A percentile compares a stretch with the other conserved stretches of the same genome.
Evolutionary conservation across 2,888 invertebrate species (phyloP).

Genomic region (Diogma glabrata): DNA sequence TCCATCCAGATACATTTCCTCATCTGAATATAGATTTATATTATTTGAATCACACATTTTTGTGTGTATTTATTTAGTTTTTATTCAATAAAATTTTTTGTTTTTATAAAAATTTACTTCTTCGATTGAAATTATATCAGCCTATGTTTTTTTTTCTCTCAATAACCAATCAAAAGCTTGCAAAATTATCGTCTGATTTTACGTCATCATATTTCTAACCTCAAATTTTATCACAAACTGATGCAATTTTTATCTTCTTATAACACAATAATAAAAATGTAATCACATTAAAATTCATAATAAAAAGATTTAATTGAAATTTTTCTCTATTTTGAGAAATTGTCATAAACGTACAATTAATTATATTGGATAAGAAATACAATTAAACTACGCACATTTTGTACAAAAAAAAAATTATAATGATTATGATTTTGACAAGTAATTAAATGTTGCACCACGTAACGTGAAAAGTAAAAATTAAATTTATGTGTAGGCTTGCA

Average conservation of each 20-base stretch:
- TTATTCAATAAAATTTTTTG: not conserved
- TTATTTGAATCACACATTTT: not conserved
- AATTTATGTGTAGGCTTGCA: too few species aligned
- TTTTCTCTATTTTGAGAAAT: too few species aligned
- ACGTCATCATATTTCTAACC: slow-evolving; percentile 8
- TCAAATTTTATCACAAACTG: not conserved
- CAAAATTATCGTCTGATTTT: slow-evolving; percentile 6
- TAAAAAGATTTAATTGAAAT: too few species aligned
- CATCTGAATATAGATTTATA: not conserved
- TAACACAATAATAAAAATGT: too few species aligned
- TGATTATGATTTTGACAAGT: too few species aligned
- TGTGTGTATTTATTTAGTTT: not conserved
- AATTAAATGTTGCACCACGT: too few species aligned
- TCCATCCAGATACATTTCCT: slow-evolving; percentile 8
- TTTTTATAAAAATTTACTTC: not conserved
- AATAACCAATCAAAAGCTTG: slow-evolving; percentile 2
- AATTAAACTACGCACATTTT: too few species aligned
- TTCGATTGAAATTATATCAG: not conserved
- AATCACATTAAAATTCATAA: too few species aligned
- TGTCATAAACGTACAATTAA: too few species aligned
- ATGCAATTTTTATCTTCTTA: slow-evolving; percentile 7
- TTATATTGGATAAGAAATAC: too few species aligned
- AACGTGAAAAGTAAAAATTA: too few species aligned
- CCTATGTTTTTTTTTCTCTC: not conserved
- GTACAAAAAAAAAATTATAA: too few species aligned